Base-by-base conservation (phyloP, 2,888 invertebrate genomes). In the Luperina testacea region DNA sequence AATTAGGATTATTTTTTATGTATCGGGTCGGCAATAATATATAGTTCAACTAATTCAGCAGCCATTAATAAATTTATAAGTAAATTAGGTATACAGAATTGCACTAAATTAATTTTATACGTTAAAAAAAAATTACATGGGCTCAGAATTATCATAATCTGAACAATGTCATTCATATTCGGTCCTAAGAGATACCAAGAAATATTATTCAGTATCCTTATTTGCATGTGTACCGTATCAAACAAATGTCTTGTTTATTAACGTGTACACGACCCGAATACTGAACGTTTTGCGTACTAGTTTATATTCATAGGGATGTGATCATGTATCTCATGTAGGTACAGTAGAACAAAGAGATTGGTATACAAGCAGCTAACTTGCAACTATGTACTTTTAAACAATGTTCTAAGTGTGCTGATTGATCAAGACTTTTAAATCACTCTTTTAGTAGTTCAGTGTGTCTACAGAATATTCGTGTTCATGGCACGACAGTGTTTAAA, bases 171-270 rank as follows among this genome's bases (percentile, higher is more conserved):
- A 69, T 74, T 83, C 48, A 79, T 72, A 79, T 73, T 82, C 57
- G 73, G 20, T 76, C 74, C 48, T 68, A 79, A 72, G 48, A 69
- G 53, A 68, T 75, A 72, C 72, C 70, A 74, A 77, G 75, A 77
- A 77, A 84, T 89, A 78, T 84, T 75, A 87, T 86, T 82, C 81
- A 72, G 87, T 85, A 79, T 71, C 73, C 75, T 75, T 75, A 85
- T 88, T 85, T 86, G 81, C 88, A 89, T 88, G 83, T 88, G 81
- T 80, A 80, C 77, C 76, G 77, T 83, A 89, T 86, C 86, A 83
- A 87, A 86, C 84, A 87, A 90, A 89, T 89, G 88, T 85, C 82
- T 87, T 83, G 87, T 89, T 87, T 87, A 90, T 89, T 88, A 88
- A 86, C 82, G 68, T 78, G 69, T 75, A 86, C 84, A 72, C 80